Evolutionary conservation across 2,113 vertebrate species (phyloP).

Genomic region (Aptenodytes forsteri): DNA sequence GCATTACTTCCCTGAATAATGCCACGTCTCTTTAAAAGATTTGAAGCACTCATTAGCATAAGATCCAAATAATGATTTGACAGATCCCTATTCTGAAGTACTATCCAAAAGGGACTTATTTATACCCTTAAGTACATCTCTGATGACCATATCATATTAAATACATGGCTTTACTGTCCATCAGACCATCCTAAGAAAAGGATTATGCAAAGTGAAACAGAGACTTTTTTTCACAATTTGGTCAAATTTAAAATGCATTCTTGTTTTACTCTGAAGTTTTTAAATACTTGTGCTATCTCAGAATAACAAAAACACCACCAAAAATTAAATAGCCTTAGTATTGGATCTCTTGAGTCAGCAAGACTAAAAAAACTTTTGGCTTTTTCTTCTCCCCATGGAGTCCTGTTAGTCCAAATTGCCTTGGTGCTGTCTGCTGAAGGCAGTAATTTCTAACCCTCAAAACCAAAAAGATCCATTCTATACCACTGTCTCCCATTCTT

Average conservation of each 20-base stretch:
- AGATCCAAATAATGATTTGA: background rate
- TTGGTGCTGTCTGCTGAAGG: background rate
- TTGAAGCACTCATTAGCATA: background rate
- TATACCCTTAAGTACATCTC: background rate
- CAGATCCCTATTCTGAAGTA: background rate
- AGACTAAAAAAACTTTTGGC: background rate
- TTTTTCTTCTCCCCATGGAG: background rate
- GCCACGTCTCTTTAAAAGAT: background rate
- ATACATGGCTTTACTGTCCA: background rate
- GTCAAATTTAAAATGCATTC: background rate
- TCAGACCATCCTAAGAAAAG: background rate
- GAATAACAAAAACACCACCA: background rate
- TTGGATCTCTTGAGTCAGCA: background rate
- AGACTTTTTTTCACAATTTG: background rate
- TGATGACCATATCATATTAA: background rate
- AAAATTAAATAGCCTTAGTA: background rate
- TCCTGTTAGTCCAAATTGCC: background rate
- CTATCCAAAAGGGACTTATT: background rate
- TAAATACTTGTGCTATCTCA: background rate
- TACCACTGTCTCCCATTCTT: background rate
- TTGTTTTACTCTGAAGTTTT: background rate
- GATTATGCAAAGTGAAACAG: background rate
- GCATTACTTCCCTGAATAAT: background rate
- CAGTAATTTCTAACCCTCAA: background rate
- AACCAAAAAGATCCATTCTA: background rate